Percentiles rank a stretch among this genome's conserved stretches.
phyloP scores from a whole-genome alignment of 2,113 vertebrate genomes.

The Phylloscopus trochiloides region DNA sequence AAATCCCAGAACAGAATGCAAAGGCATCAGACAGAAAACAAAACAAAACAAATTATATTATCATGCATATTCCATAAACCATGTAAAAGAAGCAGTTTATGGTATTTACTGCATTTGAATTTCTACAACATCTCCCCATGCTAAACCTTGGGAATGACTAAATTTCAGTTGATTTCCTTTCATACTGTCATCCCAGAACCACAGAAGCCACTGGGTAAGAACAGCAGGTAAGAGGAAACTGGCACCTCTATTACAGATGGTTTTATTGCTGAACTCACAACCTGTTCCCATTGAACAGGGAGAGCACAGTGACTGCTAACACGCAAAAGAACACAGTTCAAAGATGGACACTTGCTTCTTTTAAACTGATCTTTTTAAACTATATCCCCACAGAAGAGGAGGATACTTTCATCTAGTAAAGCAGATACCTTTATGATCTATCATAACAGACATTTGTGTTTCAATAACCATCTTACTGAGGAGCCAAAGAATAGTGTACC shows the following conservation, averaged over 20 bases:
- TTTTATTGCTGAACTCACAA: background rate
- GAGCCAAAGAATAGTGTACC: background rate
- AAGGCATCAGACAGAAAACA: background rate
- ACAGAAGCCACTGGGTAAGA: background rate
- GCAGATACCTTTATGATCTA: background rate
- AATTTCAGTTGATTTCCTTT: background rate
- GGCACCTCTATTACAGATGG: background rate
- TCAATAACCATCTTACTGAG: background rate
- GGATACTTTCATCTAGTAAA: background rate
- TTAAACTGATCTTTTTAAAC: background rate
- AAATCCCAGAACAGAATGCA: background rate
- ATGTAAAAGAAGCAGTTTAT: background rate
- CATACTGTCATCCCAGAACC: background rate
- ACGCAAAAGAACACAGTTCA: background rate
- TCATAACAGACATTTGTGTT: background rate
- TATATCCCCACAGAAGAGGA: background rate
- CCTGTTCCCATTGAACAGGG: background rate
- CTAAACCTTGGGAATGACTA: background rate
- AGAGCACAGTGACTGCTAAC: background rate
- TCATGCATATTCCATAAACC: background rate
- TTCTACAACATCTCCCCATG: background rate
- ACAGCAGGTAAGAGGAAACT: background rate
- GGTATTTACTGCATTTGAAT: background rate
- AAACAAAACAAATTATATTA: background rate
- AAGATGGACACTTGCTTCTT: background rate